Conservation (phyloP, 2,113 vertebrate genomes). For the Solenodon paradoxus region DNA sequence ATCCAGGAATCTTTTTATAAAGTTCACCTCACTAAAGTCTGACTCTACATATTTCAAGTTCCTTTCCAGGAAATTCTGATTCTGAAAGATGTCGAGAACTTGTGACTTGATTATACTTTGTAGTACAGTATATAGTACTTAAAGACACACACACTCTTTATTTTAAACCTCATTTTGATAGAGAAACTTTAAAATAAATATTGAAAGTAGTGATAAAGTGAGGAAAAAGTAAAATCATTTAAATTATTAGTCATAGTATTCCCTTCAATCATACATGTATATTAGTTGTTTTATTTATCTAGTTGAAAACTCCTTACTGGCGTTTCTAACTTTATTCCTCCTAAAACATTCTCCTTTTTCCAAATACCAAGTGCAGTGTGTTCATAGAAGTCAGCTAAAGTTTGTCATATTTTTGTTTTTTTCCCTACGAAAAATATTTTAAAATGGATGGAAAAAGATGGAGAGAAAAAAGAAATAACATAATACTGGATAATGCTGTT, state of each 20-base stretch:
- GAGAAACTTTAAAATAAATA: neutral
- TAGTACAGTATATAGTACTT: neutral
- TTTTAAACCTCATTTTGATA: neutral
- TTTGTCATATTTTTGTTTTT: constrained; percentile 3
- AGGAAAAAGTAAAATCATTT: neutral
- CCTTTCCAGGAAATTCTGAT: neutral
- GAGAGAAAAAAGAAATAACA: neutral
- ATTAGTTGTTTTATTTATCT: neutral
- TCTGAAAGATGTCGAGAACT: neutral
- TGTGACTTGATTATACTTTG: neutral
- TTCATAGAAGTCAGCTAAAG: neutral
- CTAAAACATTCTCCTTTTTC: neutral
- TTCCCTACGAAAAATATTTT: neutral
- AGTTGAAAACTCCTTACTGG: neutral
- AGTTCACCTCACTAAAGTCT: neutral
- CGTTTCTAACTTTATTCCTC: neutral
- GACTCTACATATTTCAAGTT: constrained; percentile 25
- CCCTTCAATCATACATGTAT: neutral
- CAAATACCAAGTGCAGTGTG: neutral
- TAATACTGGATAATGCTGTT: neutral
- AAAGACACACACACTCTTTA: neutral
- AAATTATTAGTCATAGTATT: neutral
- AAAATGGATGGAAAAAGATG: neutral
- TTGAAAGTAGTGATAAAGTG: neutral
- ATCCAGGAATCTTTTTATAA: neutral